Base-by-base conservation (phyloP, 1,140 invertebrate species). In the Leguminivora glycinivorella region DNA sequence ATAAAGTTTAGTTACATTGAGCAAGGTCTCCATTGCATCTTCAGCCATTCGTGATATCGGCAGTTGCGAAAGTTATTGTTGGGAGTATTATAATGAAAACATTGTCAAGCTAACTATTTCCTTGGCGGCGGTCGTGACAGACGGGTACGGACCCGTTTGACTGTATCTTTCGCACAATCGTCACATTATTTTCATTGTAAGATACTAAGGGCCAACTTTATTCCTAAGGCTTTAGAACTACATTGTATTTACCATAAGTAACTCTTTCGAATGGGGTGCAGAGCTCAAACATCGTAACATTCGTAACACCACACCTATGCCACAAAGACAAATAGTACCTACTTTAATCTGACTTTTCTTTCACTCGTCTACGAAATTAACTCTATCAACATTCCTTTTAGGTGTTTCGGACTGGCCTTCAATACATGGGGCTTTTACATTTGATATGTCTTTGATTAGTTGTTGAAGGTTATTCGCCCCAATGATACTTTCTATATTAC, bases 101-200 rank as follows among this genome's bases (percentile, higher is more conserved):
- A 47, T 43, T 17, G 43, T 47, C 43, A 47, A 47, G 43, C n/a
- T 47, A 47, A 47, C 43, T 5, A 17, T 47, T 47, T 47, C n/a
- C 43, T n/a, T 47, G n/a, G 43, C n/a, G 43, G 43, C 43, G 10
- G 68, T 78, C 77, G 77, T 78, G 77, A 76, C 72, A 34, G 70
- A 52, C 67, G 43, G 67, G 69, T 68, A 68, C 71, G 68, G 71
- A 67, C 56, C 26, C 56, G 25, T 25, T 60, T 26, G 25, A 25
- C 58, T 70, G 58, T 78, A 79, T 79, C 77, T 38, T 69, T 75
- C 58, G 68, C 77, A 71, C 77, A 70, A 79, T 79, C 77, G 73
- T 79, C 75, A 43, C 66, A n/a, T 25, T 60, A 26, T 17, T 47
- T 47, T 47, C 43, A 47, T 47, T 47, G n/a, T 47, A 17, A 47